Evolutionary conservation across 2,888 invertebrate species (phyloP).

Genomic region (Prenolepis imparis): DNA sequence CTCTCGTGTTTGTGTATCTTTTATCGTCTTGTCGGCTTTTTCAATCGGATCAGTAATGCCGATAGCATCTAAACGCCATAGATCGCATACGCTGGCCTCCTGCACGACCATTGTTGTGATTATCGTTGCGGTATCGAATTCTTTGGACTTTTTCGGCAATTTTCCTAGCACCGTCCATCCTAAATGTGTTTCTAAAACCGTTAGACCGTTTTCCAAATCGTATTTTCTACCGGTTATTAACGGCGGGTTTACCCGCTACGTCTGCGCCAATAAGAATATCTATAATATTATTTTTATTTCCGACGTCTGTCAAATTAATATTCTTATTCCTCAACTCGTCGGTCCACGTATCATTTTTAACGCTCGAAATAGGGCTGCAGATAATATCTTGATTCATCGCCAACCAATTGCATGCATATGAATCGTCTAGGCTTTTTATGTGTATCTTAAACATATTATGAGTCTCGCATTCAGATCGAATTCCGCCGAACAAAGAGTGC

Average conservation of each 20-base stretch:
- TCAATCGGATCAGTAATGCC: conserved; percentile 75
- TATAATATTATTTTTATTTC: not conserved
- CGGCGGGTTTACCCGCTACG: conserved; percentile 47
- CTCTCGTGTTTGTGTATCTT: conserved; percentile 58
- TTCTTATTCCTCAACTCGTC: not conserved
- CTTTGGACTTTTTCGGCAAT: conserved; percentile 6
- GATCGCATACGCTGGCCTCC: conserved; percentile 63
- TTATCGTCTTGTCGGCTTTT: conserved; percentile 53
- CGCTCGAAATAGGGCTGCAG: not conserved
- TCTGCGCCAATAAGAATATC: conserved; percentile 63
- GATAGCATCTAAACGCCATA: conserved; percentile 72
- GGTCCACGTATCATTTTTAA: not conserved
- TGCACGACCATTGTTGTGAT: conserved; percentile 54
- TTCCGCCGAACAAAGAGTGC: conserved; percentile 28
- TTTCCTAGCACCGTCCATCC: conserved; percentile 61
- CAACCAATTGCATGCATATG: conserved; percentile 29
- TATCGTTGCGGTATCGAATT: conserved; percentile 30
- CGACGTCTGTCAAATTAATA: conserved; percentile 17
- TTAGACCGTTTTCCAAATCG: not conserved
- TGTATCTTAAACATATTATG: not conserved
- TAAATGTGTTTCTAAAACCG: not conserved
- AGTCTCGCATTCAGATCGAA: not conserved
- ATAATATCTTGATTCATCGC: conserved; percentile 21
- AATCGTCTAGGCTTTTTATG: not conserved
- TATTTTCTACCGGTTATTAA: not conserved